These are phyloP conservation scores for Xestia sexstrigata DNA, from an alignment of 2,888 invertebrate species.

Conservation along the genomic window DNA sequence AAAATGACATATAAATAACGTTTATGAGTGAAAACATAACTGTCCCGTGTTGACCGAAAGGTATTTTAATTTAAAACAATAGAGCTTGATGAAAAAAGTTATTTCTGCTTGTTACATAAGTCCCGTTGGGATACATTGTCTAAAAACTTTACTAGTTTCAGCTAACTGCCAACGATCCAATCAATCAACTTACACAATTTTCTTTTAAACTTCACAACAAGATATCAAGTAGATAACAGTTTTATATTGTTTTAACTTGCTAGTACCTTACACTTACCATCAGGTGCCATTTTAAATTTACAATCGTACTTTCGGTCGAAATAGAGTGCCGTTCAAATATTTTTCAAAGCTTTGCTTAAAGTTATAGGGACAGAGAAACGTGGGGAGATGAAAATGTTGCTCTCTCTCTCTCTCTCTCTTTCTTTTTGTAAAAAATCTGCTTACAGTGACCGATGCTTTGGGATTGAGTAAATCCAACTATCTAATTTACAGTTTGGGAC, in stretches of 20 bases:
- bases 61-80: constrained; percentile 44
- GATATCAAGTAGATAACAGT: constrained; percentile 11
- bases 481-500: background rate
- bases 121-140: constrained; percentile 15
- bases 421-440: background rate
- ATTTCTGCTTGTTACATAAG: constrained; percentile 2
- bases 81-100: constrained; percentile 57
- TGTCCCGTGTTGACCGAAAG: constrained; percentile 22
- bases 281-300: constrained; percentile 20
- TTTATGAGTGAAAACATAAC: constrained; percentile 2
- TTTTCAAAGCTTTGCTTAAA: constrained; percentile 10
- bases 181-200: constrained; percentile 39
- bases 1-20: background rate
- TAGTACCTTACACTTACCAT: constrained; percentile 22
- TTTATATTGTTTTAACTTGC: constrained; percentile 30
- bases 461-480: background rate
- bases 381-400: background rate
- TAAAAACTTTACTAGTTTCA: constrained; percentile 25
- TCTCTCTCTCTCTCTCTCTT: too few relatives aligned
- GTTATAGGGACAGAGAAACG: background rate
- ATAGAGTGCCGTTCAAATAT: constrained; percentile 16
- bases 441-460: background rate
- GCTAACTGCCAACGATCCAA: constrained; percentile 32
- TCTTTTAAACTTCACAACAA: constrained; percentile 32
- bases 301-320: constrained; percentile 21